Evolutionary conservation across 30 jellyfish, hydroid and myxozoan genomes (phyloP), one percentile per base, ranked within the genome.

Genomic region (Mastigias papua): DNA sequence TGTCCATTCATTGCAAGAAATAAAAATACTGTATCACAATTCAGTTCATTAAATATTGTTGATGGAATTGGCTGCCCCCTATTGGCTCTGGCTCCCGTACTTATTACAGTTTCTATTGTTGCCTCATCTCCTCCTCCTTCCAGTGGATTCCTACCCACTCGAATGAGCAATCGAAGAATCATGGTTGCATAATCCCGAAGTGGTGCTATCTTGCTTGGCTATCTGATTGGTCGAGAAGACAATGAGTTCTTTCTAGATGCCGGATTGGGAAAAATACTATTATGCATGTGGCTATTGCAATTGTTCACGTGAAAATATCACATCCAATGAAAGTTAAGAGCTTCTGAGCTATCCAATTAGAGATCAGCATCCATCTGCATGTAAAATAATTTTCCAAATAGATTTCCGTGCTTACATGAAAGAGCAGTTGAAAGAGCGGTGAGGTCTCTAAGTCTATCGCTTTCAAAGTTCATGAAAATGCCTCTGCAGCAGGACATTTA

Each of bases 141-240:
- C n/a, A n/a, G n/a, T n/a, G n/a, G n/a, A n/a, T n/a, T n/a, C n/a
- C n/a, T n/a, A n/a, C n/a, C n/a, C n/a, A n/a, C n/a, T n/a, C n/a
- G n/a, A 15, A 42, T 42, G 54, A 42, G 74, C 74, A 63, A 63
- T 33, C 81, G 23, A 28, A 21, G 5, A 8, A 33, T 1, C 60
- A 21, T 63, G 35, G 51, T 83, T 83, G 86, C 92, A 81, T 83
- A 83, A 83, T 28, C 51, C 69, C 27, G 26, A 16, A 73, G 92
- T 83, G 92, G 92, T 23, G 78, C 50, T 32, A 70, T 70, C 42
- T 22, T 8, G 35, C 2, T 13, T 57, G 71, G 49, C 49, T 21
- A 16, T 80, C 72, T 80, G 81, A 80, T 80, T 80, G 90, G 90
- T 48, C 33, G 73, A 42, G 31, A 27, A 48, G 23, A 80, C 61